phyloP scores from a whole-genome alignment of 2,797 vertebrate genomes.

The Mastacembelus armatus region DNA sequence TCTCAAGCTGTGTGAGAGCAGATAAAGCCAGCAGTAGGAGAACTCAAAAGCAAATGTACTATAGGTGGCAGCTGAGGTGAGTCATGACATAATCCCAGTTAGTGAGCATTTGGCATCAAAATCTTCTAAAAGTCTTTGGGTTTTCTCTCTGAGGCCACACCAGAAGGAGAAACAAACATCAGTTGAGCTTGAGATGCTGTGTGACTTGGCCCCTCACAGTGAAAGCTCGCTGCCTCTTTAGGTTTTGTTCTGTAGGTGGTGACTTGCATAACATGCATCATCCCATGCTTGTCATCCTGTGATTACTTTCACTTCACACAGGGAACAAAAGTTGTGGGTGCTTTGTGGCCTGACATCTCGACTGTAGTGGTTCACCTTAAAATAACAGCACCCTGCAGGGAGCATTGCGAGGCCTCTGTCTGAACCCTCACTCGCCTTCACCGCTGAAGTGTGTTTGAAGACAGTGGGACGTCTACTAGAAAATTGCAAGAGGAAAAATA shows the following conservation, averaged over 20 bases:
- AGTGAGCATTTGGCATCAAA: constrained; percentile 43
- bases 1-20: constrained; percentile 71
- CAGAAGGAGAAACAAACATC: constrained; percentile 6
- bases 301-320: constrained; percentile 56
- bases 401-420: constrained; percentile 52
- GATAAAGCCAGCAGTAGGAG: constrained; percentile 67
- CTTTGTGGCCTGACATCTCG: constrained; percentile 28
- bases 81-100: constrained; percentile 56
- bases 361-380: constrained; percentile 63
- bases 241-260: constrained; percentile 34
- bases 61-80: constrained; percentile 62
- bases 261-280: constrained; percentile 44
- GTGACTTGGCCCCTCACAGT: constrained; percentile 30
- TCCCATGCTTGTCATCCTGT: constrained; percentile 44
- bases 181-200: constrained; percentile 18
- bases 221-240: constrained; percentile 11
- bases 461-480: constrained; percentile 70
- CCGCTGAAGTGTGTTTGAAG: constrained; percentile 70
- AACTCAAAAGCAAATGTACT: constrained; percentile 42
- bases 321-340: constrained; percentile 39
- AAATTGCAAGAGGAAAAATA: constrained; percentile 74
- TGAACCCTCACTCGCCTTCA: constrained; percentile 64
- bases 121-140: constrained; percentile 39
- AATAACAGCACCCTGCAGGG: constrained; percentile 68
- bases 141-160: constrained; percentile 49